These are phyloP conservation scores for Drosophila neocordata DNA, from an alignment of 1,140 invertebrate species.

Conservation along the genomic window DNA sequence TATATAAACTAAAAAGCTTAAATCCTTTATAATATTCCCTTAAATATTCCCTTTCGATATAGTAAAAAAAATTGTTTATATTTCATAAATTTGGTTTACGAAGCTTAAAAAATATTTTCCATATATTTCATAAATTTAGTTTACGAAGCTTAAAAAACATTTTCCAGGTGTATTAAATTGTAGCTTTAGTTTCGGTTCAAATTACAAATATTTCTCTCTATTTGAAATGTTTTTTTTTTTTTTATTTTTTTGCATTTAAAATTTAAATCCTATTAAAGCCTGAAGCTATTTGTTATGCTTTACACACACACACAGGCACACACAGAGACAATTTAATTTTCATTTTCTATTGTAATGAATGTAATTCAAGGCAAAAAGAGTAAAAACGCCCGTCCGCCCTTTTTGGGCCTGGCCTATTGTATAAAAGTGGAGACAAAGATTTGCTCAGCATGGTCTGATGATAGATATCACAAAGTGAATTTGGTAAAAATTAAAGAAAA, in stretches of 20 bases:
- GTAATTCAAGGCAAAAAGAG: conserved; percentile 10
- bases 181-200: background rate
- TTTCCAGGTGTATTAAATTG: too few species aligned
- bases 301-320: background rate
- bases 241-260: background rate
- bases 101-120: too few species aligned
- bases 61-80: too few species aligned
- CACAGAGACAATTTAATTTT: background rate
- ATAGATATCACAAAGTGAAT: conserved; percentile 2
- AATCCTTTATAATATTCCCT: too few species aligned
- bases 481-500: too few species aligned
- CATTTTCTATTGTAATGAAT: conserved; percentile 10
- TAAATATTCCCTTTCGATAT: too few species aligned
- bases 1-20: too few species aligned
- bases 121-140: too few species aligned
- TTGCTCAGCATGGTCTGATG: conserved; percentile 40
- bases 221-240: too few species aligned
- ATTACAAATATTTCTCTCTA: too few species aligned
- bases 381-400: background rate
- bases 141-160: too few species aligned
- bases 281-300: background rate
- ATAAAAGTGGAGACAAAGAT: conserved; percentile 24
- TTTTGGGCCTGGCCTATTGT: background rate
- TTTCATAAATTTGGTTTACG: too few species aligned
- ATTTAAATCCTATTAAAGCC: background rate